Base-by-base conservation (phyloP, 2,113 vertebrate genomes). In the Burhinus bistriatus region DNA sequence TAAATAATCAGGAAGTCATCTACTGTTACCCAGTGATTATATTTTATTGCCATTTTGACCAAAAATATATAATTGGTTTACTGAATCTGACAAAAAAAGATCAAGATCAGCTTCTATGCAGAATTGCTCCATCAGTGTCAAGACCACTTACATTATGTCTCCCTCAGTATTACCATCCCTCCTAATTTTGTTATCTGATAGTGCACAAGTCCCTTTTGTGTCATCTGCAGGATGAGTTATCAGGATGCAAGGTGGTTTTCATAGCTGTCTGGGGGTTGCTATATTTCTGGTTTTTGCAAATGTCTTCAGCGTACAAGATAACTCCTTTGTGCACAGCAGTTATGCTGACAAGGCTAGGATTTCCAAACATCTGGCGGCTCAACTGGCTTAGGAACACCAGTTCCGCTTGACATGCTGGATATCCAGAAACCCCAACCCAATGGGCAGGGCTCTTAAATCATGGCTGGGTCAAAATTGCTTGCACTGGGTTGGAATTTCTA, bases 61-160 rank as follows among this genome's bases (percentile, higher is more conserved):
- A 20, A 90, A 94, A 62, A 75, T 38, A 64, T 18, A 81, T 64
- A 55, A 84, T 1, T 52, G 52, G n/a, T 78, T 95, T 76, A 92
- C 76, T 84, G 72, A 95, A 89, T 19, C 52, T 87, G 79, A 77
- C 75, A 76, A 78, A 86, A 52, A 62, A 38, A 45, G 12, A 81
- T 61, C 45, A 80, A 38, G 10, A 73, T 75, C 69, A 87, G 44
- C 23, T 75, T 81, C 59, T 68, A 55, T 45, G 65, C 64, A 90
- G 70, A 83, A 86, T 49, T 95, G 11, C 15, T 97, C 64, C 52
- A 71, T 89, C 83, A 89, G 12, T 91, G 83, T 92, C 91, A 97
- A 94, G 65, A 92, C 1, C 52, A 89, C 72, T 96, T 96, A 87
- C 61, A 89, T 84, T 94, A 75, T 45, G 12, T 64, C 20, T 83